Conservation (phyloP, 2,797 vertebrate genomes). For the Danio tinwini region DNA sequence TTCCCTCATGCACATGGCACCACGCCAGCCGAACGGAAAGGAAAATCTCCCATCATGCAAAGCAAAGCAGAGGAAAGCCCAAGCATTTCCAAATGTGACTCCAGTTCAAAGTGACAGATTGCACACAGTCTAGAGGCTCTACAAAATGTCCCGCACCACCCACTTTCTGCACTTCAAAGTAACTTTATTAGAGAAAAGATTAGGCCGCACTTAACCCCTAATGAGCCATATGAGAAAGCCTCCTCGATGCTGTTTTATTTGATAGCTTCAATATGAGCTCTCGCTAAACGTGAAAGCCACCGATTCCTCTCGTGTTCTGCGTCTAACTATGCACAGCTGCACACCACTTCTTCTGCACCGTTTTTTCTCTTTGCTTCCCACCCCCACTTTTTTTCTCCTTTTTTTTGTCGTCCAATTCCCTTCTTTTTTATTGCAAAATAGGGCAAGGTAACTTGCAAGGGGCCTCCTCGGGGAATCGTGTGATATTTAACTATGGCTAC, state of each 20-base stretch:
- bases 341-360: slow-evolving; percentile 12
- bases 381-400: background rate
- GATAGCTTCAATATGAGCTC: slow-evolving; percentile 75
- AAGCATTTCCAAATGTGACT: slow-evolving; percentile 38
- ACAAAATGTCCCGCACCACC: slow-evolving; percentile 76
- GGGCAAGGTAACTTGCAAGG: slow-evolving; percentile 81
- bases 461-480: slow-evolving; percentile 72
- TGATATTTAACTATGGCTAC: slow-evolving; percentile 90
- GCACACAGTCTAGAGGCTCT: slow-evolving; percentile 64
- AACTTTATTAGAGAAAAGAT: slow-evolving; percentile 88
- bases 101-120: slow-evolving; percentile 80
- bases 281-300: slow-evolving; percentile 56
- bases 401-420: slow-evolving; percentile 7
- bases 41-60: slow-evolving; percentile 41
- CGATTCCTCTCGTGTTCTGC: slow-evolving; percentile 14
- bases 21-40: slow-evolving; percentile 71
- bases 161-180: slow-evolving; percentile 87
- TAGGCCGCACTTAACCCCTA: slow-evolving; percentile 86
- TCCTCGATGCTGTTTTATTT: slow-evolving; percentile 70
- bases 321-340: slow-evolving; percentile 36
- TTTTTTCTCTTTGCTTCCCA: slow-evolving; percentile 25
- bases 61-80: slow-evolving; percentile 40
- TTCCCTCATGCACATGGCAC: slow-evolving; percentile 72
- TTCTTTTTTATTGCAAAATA: slow-evolving; percentile 72
- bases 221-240: slow-evolving; percentile 69